Percentiles rank a stretch among this genome's conserved stretches.
These are phyloP conservation scores for Sesia apiformis DNA, from an alignment of 2,888 invertebrate species.

Conservation along the genomic window DNA sequence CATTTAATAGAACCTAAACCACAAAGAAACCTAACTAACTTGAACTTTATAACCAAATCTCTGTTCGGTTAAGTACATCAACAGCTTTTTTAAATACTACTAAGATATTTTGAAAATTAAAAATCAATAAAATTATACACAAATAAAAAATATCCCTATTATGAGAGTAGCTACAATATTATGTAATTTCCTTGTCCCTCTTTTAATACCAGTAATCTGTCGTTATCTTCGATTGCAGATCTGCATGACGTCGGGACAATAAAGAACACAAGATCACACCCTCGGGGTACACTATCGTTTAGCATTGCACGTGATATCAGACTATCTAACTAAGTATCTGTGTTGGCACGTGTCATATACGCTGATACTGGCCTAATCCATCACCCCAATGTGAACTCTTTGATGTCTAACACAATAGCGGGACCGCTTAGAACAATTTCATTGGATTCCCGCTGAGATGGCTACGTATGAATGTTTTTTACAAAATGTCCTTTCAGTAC, in stretches of 20 bases:
- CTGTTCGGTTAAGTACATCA: no score
- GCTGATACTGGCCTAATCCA: constrained; percentile 54
- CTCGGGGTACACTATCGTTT: constrained; percentile 36
- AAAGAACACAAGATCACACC: constrained; percentile 28
- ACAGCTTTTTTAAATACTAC: no score
- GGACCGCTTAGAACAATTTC: constrained; percentile 5
- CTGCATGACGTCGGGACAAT: constrained; percentile 18
- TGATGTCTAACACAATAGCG: constrained; percentile 46
- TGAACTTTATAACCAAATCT: no score
- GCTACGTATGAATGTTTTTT: no score
- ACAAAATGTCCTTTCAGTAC: no score
- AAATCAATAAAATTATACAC: no score
- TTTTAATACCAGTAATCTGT: constrained; percentile 5
- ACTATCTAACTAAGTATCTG: constrained; percentile 22
- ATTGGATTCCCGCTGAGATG: not conserved
- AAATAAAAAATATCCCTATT: no score
- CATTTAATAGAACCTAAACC: no score
- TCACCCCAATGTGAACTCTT: constrained; percentile 52
- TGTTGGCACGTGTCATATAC: constrained; percentile 42
- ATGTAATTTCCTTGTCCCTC: constrained; percentile 10
- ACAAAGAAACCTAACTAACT: no score
- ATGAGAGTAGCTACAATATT: not conserved
- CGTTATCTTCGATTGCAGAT: constrained; percentile 21
- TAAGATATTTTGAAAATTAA: no score
- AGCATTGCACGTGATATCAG: constrained; percentile 22